These are phyloP conservation scores for Rhynchopsitta pachyrhyncha DNA, from an alignment of 2,113 vertebrate genomes.

Conservation along the genomic window DNA sequence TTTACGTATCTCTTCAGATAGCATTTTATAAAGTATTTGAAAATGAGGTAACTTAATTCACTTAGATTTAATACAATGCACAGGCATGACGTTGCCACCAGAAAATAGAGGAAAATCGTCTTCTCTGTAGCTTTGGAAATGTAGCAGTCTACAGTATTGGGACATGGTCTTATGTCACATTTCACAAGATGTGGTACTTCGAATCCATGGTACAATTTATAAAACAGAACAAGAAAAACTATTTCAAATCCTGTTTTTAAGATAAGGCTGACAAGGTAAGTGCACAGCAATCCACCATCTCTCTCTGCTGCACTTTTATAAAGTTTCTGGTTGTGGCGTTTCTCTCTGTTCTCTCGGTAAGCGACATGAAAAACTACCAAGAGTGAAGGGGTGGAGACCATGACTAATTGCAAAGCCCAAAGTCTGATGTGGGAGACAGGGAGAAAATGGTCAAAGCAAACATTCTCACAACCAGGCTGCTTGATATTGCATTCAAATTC, in stretches of 20 bases:
- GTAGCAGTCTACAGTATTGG: conserved; percentile 84
- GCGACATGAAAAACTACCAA: conserved; percentile 87
- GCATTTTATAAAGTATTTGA: conserved; percentile 75
- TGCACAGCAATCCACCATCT: conserved; percentile 83
- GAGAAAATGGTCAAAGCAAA: conserved; percentile 89
- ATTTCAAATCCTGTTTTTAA: conserved; percentile 84
- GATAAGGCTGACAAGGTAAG: conserved; percentile 83
- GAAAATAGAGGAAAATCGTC: conserved; percentile 85
- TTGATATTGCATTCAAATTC: conserved; percentile 86
- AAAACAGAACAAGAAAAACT: conserved; percentile 82
- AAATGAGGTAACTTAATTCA: conserved; percentile 84
- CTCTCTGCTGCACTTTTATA: conserved; percentile 75
- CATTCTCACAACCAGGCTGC: conserved; percentile 89
- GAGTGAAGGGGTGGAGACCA: conserved; percentile 87
- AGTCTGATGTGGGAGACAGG: conserved; percentile 87
- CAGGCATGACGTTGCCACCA: conserved; percentile 81
- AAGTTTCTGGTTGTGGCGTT: conserved; percentile 69
- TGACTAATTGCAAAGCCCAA: conserved; percentile 89
- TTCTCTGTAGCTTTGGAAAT: conserved; percentile 86
- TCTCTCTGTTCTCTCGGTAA: conserved; percentile 81
- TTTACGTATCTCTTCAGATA: conserved; percentile 62
- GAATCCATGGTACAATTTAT: conserved; percentile 85
- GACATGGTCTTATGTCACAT: conserved; percentile 82
- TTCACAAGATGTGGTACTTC: conserved; percentile 76
- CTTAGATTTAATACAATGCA: conserved; percentile 81